Evolutionary conservation across 2,797 vertebrate genomes (phyloP), one percentile per base, ranked within the genome.

Genomic region (Coregonus sp.): DNA sequence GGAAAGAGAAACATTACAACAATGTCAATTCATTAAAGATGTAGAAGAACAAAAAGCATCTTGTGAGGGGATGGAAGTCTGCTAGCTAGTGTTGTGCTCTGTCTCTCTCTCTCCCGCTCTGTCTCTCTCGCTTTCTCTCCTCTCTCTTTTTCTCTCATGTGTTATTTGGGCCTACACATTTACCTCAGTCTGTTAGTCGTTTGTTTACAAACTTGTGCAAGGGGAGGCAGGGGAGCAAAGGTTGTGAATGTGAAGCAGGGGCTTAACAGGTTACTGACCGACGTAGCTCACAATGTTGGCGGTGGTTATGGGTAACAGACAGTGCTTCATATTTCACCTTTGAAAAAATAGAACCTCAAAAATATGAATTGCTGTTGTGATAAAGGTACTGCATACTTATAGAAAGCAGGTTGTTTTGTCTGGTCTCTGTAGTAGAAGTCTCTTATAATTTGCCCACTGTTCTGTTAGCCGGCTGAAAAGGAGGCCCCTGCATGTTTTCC

Each of bases 401-500:
- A 18, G 16, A 20, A 20, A 59, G 18, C 56, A 59, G 56, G 16
- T 20, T 59, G 18, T 20, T 18, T 20, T 2, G 16, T 59, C 56
- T 59, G 16, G 51, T 51, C 50, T 14, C 12, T 51, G 50, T 51
- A 6, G 50, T 7, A 51, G 50, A 14, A 51, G 50, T 51, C 50
- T 51, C 50, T 15, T 56, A n/a, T 20, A 47, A 47, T 59, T 59
- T 59, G 56, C 1, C 16, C 35, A 47, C 40, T 12, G 11, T 12
- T 47, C 40, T 47, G 40, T 40, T 35, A 18, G 35, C 16, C 20
- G 47, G 82, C 86, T 87, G 85, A 88, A 90, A 87, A 91, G 81
- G 91, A 92, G 91, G 90, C 89, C 90, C 74, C 80, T 82, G 87
- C 90, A 87, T 91, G 88, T 91, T 91, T 90, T 92, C 88, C 89